Percentiles rank a stretch among this genome's conserved stretches.
These are phyloP conservation scores for Actinia tenebrosa DNA, from an alignment of 64 coral and sea anemone genomes.

Conservation along the genomic window DNA sequence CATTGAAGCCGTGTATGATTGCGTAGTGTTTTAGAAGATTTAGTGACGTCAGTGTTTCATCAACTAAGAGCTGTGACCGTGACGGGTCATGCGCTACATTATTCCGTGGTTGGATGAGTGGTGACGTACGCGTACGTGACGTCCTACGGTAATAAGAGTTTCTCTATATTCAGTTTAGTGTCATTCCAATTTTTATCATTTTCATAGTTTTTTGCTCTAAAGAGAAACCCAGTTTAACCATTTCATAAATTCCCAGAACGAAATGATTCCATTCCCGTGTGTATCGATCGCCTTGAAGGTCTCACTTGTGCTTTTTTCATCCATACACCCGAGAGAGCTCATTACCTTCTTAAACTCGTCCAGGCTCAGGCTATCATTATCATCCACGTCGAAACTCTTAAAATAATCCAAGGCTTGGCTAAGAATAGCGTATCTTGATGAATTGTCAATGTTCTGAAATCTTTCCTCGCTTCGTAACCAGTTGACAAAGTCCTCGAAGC, in stretches of 20 bases:
- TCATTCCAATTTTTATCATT: background rate
- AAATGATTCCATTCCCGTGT: slow-evolving; percentile 58
- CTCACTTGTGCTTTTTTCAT: slow-evolving; percentile 25
- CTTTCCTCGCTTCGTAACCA: slow-evolving; percentile 83
- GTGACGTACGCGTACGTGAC: too few species aligned
- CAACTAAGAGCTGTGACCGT: background rate
- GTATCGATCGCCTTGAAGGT: slow-evolving; percentile 40
- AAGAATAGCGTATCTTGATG: slow-evolving; percentile 41
- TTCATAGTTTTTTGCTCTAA: background rate
- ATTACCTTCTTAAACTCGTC: slow-evolving; percentile 47
- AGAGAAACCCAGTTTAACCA: slow-evolving; percentile 74
- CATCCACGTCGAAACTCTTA: slow-evolving; percentile 55
- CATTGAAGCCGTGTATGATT: background rate
- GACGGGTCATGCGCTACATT: too few species aligned
- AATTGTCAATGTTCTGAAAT: slow-evolving; percentile 65
- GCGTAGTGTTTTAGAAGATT: background rate
- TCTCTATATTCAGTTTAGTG: background rate
- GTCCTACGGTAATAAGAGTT: background rate
- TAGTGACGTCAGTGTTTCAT: background rate
- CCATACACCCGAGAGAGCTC: slow-evolving; percentile 31
- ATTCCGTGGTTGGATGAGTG: too few species aligned
- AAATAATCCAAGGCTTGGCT: slow-evolving; percentile 56
- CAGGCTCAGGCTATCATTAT: slow-evolving; percentile 45
- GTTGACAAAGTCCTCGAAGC: slow-evolving; percentile 73
- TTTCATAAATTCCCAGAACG: slow-evolving; percentile 70